These are phyloP conservation scores for Cisticola juncidis DNA, from an alignment of 2,113 vertebrate genomes.

Conservation along the genomic window DNA sequence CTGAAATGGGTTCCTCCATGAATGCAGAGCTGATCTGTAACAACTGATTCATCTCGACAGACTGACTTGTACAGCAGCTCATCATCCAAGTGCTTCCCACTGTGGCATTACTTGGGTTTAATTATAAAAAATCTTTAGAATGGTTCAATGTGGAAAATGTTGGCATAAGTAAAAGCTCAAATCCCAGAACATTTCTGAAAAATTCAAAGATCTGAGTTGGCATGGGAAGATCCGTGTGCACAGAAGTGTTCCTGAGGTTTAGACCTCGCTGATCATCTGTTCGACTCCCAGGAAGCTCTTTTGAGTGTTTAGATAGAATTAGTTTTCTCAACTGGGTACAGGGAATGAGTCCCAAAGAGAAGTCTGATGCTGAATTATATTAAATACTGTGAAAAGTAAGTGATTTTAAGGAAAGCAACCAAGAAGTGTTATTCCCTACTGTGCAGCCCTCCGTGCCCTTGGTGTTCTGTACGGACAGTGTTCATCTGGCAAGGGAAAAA, in stretches of 20 bases:
- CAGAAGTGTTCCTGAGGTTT: slow-evolving; percentile 10
- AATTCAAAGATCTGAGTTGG: not conserved
- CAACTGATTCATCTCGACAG: slow-evolving; percentile 15
- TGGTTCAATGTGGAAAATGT: not conserved
- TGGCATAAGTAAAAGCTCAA: not conserved
- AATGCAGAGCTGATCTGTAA: not conserved
- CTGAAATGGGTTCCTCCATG: not conserved
- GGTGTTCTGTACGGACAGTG: not conserved
- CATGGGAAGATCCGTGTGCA: not conserved
- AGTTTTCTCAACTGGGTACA: not conserved
- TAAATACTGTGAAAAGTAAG: not conserved
- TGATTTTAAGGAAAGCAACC: not conserved
- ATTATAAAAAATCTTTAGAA: slow-evolving; percentile 13
- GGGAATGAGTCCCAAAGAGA: not conserved
- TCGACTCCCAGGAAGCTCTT: not conserved
- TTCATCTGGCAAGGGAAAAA: slow-evolving; percentile 19
- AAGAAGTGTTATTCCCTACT: not conserved
- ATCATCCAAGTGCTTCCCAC: slow-evolving; percentile 11
- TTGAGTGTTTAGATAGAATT: not conserved
- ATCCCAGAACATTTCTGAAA: not conserved
- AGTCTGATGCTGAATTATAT: not conserved
- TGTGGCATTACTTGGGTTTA: not conserved
- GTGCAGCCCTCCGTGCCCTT: not conserved
- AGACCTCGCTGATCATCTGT: not conserved
- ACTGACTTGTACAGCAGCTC: not conserved